Percentiles rank a stretch among this genome's conserved stretches.
Conservation (phyloP, 1,140 invertebrate species). For the Polypedilum pembai region DNA sequence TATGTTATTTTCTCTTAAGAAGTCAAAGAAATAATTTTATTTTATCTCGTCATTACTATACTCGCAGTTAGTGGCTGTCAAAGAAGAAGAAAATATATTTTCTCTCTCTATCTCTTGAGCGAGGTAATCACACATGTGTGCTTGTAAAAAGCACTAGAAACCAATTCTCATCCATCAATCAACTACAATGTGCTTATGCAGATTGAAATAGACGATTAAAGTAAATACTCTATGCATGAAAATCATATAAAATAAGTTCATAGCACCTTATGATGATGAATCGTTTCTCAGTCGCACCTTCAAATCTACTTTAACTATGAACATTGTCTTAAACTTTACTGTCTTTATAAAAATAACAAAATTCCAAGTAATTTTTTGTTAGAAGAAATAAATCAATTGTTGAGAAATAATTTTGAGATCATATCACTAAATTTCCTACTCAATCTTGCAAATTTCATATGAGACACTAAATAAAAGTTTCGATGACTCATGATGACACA, state of each 20-base stretch:
- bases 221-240: neutral
- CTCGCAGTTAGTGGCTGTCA: neutral
- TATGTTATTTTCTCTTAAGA: neutral
- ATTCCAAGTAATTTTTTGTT: no score
- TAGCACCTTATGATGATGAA: slow-evolving; percentile 3
- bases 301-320: neutral
- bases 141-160: neutral
- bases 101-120: neutral
- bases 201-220: slow-evolving; percentile 18
- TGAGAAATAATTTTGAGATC: neutral
- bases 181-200: neutral
- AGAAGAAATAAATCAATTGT: neutral
- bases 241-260: neutral
- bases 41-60: neutral
- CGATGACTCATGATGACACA: neutral
- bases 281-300: neutral
- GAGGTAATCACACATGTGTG: neutral
- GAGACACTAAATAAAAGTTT: neutral
- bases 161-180: slow-evolving; percentile 1
- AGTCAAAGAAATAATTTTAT: slow-evolving; percentile 13
- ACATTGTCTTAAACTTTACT: neutral
- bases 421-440: neutral
- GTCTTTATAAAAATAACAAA: no score
- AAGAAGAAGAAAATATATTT: neutral
- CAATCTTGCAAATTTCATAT: neutral